Conservation (phyloP, 1,140 invertebrate genomes). For the Anadara kagoshimensis region DNA sequence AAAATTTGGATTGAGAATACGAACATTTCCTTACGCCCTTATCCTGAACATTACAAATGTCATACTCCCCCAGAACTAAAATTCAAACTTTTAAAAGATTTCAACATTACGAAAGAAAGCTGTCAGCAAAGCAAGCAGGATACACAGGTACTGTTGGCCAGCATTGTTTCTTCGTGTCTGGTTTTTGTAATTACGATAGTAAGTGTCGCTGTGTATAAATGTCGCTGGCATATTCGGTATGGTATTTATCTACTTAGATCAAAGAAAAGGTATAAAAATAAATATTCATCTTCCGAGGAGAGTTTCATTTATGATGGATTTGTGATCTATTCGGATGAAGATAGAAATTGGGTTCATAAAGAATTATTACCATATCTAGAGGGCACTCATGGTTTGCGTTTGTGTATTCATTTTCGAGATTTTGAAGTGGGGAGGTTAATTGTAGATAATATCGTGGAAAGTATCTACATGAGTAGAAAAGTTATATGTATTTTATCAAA, state of each 20-base stretch:
- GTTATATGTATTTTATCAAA: slow-evolving; percentile 13
- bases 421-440: slow-evolving; percentile 1
- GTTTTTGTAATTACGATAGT: not conserved
- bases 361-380: not conserved
- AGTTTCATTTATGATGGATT: slow-evolving; percentile 4
- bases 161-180: not conserved
- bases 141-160: not conserved
- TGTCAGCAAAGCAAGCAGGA: not conserved
- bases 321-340: not conserved
- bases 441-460: slow-evolving; percentile 7
- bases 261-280: not conserved
- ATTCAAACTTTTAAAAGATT: not conserved
- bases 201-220: not conserved
- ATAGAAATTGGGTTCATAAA: slow-evolving; percentile 12
- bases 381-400: not conserved
- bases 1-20: slow-evolving; percentile 23
- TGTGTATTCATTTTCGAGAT: slow-evolving; percentile 12
- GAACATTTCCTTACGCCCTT: not conserved
- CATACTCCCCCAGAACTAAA: not conserved
- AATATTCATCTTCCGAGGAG: slow-evolving; percentile 5
- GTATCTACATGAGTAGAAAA: slow-evolving; percentile 16
- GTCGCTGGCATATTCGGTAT: slow-evolving; percentile 10
- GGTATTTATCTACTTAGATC: slow-evolving; percentile 1
- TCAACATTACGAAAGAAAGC: not conserved
- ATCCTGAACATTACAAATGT: not conserved